phyloP scores from a whole-genome alignment of 2,113 vertebrate genomes.

The Limnothrissa miodon region DNA sequence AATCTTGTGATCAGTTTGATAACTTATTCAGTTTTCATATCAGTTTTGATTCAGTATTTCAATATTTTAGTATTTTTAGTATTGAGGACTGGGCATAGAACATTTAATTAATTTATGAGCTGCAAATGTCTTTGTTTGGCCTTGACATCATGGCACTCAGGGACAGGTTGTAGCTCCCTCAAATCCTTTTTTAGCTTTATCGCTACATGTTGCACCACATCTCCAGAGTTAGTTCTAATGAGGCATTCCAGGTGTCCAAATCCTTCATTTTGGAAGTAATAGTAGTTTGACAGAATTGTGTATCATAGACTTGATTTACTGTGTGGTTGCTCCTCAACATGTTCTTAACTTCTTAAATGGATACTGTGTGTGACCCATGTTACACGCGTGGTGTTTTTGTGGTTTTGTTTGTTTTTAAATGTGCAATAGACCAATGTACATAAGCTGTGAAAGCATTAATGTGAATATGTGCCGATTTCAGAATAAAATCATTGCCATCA shows the following conservation, averaged over 20 bases:
- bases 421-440: constrained; percentile 79
- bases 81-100: neutral
- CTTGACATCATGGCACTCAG: neutral
- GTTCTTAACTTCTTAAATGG: constrained; percentile 40
- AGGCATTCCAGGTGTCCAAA: constrained; percentile 30
- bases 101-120: neutral
- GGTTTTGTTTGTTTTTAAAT: constrained; percentile 46
- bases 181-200: neutral
- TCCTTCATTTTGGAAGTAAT: neutral
- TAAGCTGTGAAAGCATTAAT: constrained; percentile 77
- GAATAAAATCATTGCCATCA: constrained; percentile 63
- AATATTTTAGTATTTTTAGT: neutral
- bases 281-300: constrained; percentile 31
- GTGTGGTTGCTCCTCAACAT: constrained; percentile 27
- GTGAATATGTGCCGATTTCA: constrained; percentile 73
- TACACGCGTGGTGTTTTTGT: constrained; percentile 23
- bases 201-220: constrained; percentile 33
- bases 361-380: constrained; percentile 33
- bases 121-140: neutral
- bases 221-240: constrained; percentile 27
- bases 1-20: neutral
- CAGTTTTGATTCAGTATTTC: constrained; percentile 12
- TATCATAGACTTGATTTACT: constrained; percentile 36
- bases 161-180: neutral
- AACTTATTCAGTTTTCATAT: neutral